Base-by-base conservation (phyloP, 2,888 invertebrate species). In the Hoplodrina ambigua region DNA sequence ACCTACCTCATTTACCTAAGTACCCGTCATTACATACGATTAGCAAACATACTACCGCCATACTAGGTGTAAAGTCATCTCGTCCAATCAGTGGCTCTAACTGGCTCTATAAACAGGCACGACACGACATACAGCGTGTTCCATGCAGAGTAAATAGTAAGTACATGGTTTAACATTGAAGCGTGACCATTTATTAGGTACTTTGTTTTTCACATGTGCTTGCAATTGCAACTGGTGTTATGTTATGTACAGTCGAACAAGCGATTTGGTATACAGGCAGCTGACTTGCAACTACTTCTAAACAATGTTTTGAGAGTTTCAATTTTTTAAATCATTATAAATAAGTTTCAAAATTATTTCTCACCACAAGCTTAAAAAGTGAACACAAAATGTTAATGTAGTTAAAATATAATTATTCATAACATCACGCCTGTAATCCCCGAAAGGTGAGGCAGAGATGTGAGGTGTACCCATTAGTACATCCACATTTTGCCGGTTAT, bases 51-150 rank as follows among this genome's bases (percentile, higher is more conserved):
- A 75, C 77, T 77, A 58, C 79, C 67, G 71, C 78, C 69, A 65
- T 80, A 81, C 82, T 79, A 77, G 80, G 81, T 83, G 81, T 80
- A 68, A 67, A 82, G 78, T 78, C 81, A 82, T 82, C 74, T 82
- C 72, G 78, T 75, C 90, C 89, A 90, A 91, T 91, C 89, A 89
- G 84, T 84, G 85, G 72, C 64, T 78, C 86, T 87, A 89, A 88
- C 85, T 80, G 75, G 82, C 80, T 85, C 80, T 77, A 84, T 86
- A 88, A 89, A 90, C 87, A 88, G 83, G 77, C 83, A 81, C 81
- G 84, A 81, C 88, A 87, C 85, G 83, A 77, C 79, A 74, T 81
- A 80, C 70, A 55, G 58, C 52, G 33, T 61, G 73, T 44, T 78
- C 67, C 78, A 75, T 75, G 76, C 59, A 58, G 15, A 69, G 69